These are phyloP conservation scores for Cossypha caffra DNA, from an alignment of 2,797 vertebrate species.

Conservation along the genomic window DNA sequence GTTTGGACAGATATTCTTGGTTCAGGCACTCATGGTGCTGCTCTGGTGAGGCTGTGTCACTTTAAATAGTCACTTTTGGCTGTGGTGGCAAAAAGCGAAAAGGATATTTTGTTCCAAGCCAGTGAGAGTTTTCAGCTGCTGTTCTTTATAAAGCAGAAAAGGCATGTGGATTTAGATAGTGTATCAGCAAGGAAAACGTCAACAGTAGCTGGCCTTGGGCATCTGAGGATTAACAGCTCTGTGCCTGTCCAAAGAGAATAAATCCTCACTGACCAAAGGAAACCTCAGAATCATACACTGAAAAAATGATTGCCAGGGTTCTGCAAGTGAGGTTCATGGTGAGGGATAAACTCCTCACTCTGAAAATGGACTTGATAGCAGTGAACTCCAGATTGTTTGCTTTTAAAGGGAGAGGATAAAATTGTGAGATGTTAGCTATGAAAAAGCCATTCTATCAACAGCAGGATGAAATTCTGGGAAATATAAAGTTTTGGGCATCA, in stretches of 20 bases:
- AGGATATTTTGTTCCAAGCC: background rate
- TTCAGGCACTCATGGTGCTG: background rate
- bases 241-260: background rate
- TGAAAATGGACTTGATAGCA: background rate
- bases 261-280: background rate
- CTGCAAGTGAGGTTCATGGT: background rate
- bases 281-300: background rate
- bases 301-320: background rate
- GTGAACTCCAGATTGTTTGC: background rate
- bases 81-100: background rate
- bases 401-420: background rate
- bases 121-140: background rate
- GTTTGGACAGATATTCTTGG: background rate
- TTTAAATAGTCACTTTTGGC: background rate
- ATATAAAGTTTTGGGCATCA: background rate
- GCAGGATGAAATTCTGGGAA: background rate
- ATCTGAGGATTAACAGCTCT: background rate
- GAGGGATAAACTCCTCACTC: background rate
- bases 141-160: background rate
- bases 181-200: background rate
- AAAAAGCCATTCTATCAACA: background rate
- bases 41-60: background rate
- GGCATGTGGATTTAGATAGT: background rate
- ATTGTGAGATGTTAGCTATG: background rate
- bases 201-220: background rate